Evolutionary conservation across 2,888 invertebrate species (phyloP), one percentile per base, ranked within the genome.

Genomic region (Eristalis intricaria): DNA sequence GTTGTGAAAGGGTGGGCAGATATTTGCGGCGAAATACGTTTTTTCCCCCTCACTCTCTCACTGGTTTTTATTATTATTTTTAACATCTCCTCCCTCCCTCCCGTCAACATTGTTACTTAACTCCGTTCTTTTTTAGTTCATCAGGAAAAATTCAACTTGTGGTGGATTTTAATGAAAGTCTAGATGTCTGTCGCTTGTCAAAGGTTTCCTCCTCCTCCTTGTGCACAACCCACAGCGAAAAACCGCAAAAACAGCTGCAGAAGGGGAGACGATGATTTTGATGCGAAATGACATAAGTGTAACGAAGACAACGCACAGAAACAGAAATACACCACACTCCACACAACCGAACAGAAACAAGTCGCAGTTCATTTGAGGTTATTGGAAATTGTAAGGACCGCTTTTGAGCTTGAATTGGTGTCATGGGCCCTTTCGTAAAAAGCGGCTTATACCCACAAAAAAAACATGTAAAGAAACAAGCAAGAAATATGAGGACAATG

Each of bases 281-380:
- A 32, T 32, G 50, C n/a, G 35, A 58, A 58, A 38, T 58, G 58
- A 69, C 69, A 58, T 58, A 23, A 58, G 56, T 29, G 22, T 69
- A 32, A 29, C 32, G 19, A 32, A 58, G 22, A 35, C 56, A 38
- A 38, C 35, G 15, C 32, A 8, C 4, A 56, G n/a, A 4, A 7
- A 32, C 29, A 69, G n/a, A 19, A 32, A 35, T 35, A 58, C 19
- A 32, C 29, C 13, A 1, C 1, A 43, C n/a, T n/a, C n/a, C n/a
- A 15, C 15, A 43, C 15, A 43, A 15, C 15, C 2, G 15, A 15
- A 19, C 15, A 11, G 43, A n/a, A 43, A 43, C 5, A 50, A n/a
- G 43, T 50, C 2, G 69, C 70, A 60, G 70, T 70, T 70, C 60
- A 60, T 70, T 40, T 60, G 60, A 60, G 70, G 70, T 70, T 70